Evolutionary conservation across 35 echinoderm and acorn worm species (phyloP), one percentile per base, ranked within the genome.

Genomic region (Patiria miniata): DNA sequence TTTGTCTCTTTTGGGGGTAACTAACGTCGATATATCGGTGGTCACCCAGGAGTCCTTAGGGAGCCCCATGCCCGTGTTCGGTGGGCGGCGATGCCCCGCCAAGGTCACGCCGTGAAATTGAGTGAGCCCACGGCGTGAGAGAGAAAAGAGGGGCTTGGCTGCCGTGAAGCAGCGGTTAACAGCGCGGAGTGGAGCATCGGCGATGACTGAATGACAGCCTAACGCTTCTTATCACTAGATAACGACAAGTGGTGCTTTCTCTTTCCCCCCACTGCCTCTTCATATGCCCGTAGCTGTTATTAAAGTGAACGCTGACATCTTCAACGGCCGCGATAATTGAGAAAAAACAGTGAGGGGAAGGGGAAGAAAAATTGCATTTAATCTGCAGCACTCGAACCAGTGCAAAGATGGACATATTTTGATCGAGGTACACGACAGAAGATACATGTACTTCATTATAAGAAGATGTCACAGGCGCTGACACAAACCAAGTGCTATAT

Each of bases 31-130:
- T 73, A 47, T 12, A 47, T 73, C 26, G 26, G 65, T 30, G 26
- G 26, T 26, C 12, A 2, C 65, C 9, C 19, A 12, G 19, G 65
- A 23, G 65, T 26, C 65, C 65, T 22, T 73, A 23, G 65, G 61
- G 65, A 34, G 1, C 26, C 26, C 34, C 29, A 10, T 73, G 26
- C 65, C 65, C 65, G 26, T 73, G 65, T 73, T 32, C 65, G 65
- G 65, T 73, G 34, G 65, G 65, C 65, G 65, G 65, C 26, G 65
- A 73, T 73, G 65, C 65, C 65, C 19, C 26, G 65, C 65, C 65
- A 73, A 73, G 65, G 65, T 73, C 65, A 73, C 65, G 65, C 65
- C 26, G 65, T 73, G 65, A 73, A 73, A 73, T 73, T 73, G 65
- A 73, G 65, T 73, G 65, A 73, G 29, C 29, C 65, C 14, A 73